Percentiles rank a stretch among this genome's conserved stretches.
Conservation (phyloP, 2,113 vertebrate genomes). For the Rhinoptilus africanus region DNA sequence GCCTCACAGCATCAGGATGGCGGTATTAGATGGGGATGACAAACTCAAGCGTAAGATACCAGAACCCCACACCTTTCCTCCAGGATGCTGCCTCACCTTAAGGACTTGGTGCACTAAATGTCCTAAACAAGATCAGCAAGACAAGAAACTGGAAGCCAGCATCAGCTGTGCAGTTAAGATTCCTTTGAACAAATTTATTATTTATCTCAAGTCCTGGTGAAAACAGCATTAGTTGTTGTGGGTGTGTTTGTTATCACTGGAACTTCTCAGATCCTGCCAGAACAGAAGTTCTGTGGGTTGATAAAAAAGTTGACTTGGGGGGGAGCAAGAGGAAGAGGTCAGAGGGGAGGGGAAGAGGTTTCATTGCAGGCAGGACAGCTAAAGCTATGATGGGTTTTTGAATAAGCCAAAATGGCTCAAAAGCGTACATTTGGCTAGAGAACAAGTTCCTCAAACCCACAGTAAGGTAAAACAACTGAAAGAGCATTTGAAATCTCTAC, state of each 20-base stretch:
- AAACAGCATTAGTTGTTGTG: background rate
- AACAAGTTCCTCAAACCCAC: background rate
- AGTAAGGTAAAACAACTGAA: background rate
- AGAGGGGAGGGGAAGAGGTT: background rate
- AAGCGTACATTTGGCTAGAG: background rate
- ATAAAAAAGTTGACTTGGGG: background rate
- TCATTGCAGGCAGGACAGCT: background rate
- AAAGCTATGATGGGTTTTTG: background rate
- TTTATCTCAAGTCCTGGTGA: background rate
- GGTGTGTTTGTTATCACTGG: background rate
- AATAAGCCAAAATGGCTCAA: background rate
- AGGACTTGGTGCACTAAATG: background rate
- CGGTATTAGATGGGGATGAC: background rate
- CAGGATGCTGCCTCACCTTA: background rate
- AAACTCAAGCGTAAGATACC: accelerated
- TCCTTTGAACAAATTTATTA: background rate
- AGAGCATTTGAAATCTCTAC: background rate
- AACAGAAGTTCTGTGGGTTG: background rate
- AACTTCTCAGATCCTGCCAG: background rate
- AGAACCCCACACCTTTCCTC: background rate
- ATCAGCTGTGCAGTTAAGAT: background rate
- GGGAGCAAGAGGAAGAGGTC: background rate
- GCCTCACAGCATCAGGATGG: background rate
- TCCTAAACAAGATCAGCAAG: background rate
- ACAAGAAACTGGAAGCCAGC: background rate